A percentile compares a stretch with the other conserved stretches of the same genome.
Conservation (phyloP, 2,113 vertebrate species). For the Empidonax traillii region DNA sequence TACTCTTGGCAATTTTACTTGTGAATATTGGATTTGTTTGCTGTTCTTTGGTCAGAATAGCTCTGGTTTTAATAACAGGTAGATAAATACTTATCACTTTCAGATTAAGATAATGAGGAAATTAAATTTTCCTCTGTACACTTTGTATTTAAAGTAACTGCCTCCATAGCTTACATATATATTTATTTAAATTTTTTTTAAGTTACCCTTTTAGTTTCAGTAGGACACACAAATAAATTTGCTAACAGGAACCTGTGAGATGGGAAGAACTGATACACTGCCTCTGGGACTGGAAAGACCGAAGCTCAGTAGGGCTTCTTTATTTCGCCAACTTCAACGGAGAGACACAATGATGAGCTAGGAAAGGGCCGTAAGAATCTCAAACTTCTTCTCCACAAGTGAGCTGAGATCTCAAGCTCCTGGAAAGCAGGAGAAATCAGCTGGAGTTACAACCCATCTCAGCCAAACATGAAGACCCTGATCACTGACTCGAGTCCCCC, state of each 20-base stretch:
- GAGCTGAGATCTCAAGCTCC: not conserved
- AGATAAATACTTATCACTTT: not conserved
- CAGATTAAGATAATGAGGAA: conserved; percentile 20
- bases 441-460: not conserved
- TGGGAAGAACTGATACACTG: not conserved
- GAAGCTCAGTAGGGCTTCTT: not conserved
- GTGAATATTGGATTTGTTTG: not conserved
- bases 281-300: rapidly evolving
- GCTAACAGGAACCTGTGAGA: not conserved
- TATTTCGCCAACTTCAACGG: not conserved
- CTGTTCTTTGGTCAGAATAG: not conserved
- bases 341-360: not conserved
- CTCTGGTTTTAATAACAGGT: conserved; percentile 12
- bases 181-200: not conserved
- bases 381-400: not conserved
- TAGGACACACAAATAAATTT: not conserved
- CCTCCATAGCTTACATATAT: not conserved
- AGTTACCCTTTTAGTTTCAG: not conserved
- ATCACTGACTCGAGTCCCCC: no score
- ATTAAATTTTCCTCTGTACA: not conserved
- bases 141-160: not conserved
- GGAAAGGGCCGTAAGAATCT: not conserved
- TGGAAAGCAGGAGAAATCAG: not conserved
- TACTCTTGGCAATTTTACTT: not conserved
- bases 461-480: rapidly evolving